Evolutionary conservation across 2,113 vertebrate genomes (phyloP).

Genomic region (Ptyas mucosa): DNA sequence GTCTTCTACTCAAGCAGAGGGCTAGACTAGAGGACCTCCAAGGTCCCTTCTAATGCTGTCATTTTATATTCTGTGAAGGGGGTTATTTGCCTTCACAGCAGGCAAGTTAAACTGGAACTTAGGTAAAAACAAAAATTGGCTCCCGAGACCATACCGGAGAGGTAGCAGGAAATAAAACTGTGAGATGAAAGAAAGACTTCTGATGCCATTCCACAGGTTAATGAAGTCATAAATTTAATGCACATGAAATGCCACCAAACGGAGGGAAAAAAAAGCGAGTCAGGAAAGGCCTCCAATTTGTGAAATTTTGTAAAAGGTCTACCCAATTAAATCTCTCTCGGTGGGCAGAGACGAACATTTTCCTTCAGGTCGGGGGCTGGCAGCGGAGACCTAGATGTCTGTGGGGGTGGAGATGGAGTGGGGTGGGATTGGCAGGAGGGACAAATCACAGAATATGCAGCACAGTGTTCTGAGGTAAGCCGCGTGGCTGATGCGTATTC

Average conservation of each 20-base stretch:
- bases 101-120: slow-evolving; percentile 43
- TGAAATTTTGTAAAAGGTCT: slow-evolving; percentile 52
- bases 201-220: slow-evolving; percentile 32
- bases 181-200: slow-evolving; percentile 47
- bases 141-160: slow-evolving; percentile 52
- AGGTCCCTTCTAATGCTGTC: no score
- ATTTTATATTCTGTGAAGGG: background rate
- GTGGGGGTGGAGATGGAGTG: background rate
- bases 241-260: slow-evolving; percentile 54
- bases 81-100: slow-evolving; percentile 21
- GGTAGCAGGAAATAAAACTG: slow-evolving; percentile 43
- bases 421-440: background rate
- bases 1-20: no score
- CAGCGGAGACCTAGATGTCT: background rate
- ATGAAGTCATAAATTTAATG: slow-evolving; percentile 59
- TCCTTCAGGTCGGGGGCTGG: background rate
- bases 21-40: no score
- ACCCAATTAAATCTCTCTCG: slow-evolving; percentile 48
- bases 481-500: rapidly evolving
- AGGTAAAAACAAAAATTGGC: background rate
- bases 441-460: background rate
- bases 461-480: background rate
- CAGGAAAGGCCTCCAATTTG: slow-evolving; percentile 34
- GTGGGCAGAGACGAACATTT: background rate
- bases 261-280: background rate